Conservation (phyloP, 2,113 vertebrate genomes). For the Ceyx cyanopectus region DNA sequence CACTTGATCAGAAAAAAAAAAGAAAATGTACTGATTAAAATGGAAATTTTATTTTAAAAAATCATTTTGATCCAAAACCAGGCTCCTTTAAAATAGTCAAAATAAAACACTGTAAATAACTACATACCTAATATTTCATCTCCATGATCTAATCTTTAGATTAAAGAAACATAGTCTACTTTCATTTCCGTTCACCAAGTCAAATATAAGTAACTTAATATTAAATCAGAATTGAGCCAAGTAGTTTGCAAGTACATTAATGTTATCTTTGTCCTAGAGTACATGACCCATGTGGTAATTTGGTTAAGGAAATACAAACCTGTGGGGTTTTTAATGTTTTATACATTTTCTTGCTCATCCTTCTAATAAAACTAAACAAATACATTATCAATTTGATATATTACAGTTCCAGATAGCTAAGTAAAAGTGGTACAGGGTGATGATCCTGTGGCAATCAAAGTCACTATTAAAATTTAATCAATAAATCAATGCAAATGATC, state of each 20-base stretch:
- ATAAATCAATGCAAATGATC: not conserved
- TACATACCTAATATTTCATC: not conserved
- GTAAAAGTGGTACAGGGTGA: not conserved
- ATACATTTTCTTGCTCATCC: not conserved
- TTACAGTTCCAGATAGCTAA: not conserved
- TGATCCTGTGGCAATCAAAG: not conserved
- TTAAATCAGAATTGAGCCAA: not conserved
- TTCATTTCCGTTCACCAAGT: not conserved
- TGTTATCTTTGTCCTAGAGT: not conserved
- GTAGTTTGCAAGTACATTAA: not conserved
- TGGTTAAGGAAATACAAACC: not conserved
- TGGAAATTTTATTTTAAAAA: not conserved
- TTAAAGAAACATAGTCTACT: not conserved
- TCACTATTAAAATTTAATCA: slow-evolving; percentile 10
- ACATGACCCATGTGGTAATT: not conserved
- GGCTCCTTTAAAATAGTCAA: not conserved
- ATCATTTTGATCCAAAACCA: not conserved
- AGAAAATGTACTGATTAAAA: not conserved
- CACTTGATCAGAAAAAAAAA: not conserved
- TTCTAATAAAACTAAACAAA: slow-evolving; percentile 2
- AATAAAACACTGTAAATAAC: not conserved
- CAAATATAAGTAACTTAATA: not conserved
- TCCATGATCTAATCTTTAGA: not conserved
- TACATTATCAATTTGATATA: not conserved
- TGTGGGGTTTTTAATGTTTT: not conserved